Evolutionary conservation across 2,113 vertebrate species (phyloP).

Genomic region (Lamprologus ornatipinnis): DNA sequence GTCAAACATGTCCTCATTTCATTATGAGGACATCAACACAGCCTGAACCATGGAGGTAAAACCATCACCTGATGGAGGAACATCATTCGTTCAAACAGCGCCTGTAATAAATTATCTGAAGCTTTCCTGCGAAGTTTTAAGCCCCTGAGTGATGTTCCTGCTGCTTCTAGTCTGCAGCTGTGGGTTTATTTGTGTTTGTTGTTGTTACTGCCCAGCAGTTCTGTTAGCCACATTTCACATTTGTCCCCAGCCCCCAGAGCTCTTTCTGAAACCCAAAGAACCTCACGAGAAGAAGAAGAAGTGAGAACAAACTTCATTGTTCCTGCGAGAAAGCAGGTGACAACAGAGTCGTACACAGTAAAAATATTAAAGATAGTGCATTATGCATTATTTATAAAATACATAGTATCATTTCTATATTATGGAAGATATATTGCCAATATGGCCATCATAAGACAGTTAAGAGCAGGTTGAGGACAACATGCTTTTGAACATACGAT

Average conservation of each 20-base stretch:
- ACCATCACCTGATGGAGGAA: background rate
- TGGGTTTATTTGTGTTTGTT: rapidly evolving
- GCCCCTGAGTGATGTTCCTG: background rate
- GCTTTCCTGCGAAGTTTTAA: rapidly evolving
- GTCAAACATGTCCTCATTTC: background rate
- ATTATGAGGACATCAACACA: background rate
- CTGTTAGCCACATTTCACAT: background rate
- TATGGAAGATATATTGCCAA: rapidly evolving
- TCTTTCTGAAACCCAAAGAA: background rate
- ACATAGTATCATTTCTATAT: background rate
- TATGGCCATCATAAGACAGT: background rate
- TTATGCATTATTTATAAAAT: background rate
- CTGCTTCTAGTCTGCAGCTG: rapidly evolving
- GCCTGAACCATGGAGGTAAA: background rate
- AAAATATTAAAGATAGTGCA: background rate
- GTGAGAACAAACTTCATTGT: rapidly evolving
- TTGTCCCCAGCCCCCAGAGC: rapidly evolving
- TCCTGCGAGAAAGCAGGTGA: rapidly evolving
- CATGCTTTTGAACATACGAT: background rate
- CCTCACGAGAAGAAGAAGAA: rapidly evolving
- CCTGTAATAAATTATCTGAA: rapidly evolving
- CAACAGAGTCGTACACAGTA: rapidly evolving
- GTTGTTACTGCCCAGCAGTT: background rate
- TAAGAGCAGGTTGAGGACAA: background rate
- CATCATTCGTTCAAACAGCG: rapidly evolving